phyloP scores from a whole-genome alignment of 2,113 vertebrate genomes.

The Chroicocephalus ridibundus region DNA sequence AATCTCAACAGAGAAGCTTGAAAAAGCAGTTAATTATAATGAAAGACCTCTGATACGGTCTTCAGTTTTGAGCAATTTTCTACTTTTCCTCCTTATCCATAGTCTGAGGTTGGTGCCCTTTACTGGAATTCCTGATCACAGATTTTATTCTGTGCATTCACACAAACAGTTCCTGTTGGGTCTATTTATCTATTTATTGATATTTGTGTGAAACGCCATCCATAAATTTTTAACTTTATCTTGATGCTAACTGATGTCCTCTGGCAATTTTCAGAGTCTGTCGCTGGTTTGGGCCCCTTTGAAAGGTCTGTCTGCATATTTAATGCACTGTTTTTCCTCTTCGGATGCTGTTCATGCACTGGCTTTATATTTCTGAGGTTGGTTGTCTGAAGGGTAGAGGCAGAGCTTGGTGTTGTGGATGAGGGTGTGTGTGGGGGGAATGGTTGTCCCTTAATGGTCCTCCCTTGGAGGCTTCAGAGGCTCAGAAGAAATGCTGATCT shows the following conservation, averaged over 20 bases:
- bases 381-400: neutral
- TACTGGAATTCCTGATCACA: neutral
- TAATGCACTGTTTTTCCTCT: neutral
- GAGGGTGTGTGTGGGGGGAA: too few relatives aligned
- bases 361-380: neutral
- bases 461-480: accelerated
- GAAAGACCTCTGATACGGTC: neutral
- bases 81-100: neutral
- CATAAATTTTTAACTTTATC: neutral
- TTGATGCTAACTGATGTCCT: neutral
- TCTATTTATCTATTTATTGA: neutral
- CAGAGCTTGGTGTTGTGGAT: accelerated
- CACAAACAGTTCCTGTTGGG: neutral
- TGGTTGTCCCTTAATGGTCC: neutral
- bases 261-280: neutral
- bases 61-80: neutral
- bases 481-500: neutral
- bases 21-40: neutral
- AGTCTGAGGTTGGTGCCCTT: neutral
- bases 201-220: neutral
- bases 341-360: neutral
- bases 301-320: neutral
- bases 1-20: neutral
- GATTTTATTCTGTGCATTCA: neutral
- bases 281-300: neutral